Conservation (phyloP, 2,888 invertebrate genomes). For the Busseola fusca region DNA sequence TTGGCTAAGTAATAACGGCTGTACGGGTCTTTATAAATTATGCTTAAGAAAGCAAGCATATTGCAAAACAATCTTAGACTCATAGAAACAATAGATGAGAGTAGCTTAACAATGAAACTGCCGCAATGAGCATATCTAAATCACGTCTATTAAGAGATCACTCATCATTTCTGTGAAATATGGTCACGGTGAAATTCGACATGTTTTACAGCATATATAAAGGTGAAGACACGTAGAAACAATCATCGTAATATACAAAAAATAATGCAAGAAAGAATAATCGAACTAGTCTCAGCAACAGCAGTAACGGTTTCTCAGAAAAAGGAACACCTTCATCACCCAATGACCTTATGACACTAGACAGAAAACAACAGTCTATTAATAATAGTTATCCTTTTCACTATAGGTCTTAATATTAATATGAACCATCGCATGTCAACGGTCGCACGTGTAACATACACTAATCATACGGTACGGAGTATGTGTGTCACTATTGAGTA, state of each 20-base stretch:
- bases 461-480: constrained; percentile 45
- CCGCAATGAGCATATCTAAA: not conserved
- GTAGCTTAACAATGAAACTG: not conserved
- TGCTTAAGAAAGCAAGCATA: not conserved
- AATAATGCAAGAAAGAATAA: not conserved
- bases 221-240: not conserved
- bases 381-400: constrained; percentile 25
- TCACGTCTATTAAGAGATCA: not conserved
- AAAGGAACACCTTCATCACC: not conserved
- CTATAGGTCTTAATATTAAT: constrained; percentile 36
- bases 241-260: not conserved
- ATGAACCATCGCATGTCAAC: constrained; percentile 40
- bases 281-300: not conserved
- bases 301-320: not conserved
- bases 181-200: not conserved
- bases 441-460: constrained; percentile 50
- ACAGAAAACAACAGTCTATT: constrained; percentile 10
- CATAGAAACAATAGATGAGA: not conserved
- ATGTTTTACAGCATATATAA: not conserved
- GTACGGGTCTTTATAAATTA: not conserved
- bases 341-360: constrained; percentile 6
- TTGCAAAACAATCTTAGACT: not conserved
- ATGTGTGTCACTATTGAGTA: constrained; percentile 45
- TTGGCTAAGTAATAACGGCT: too few species aligned
- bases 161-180: not conserved